A percentile compares a stretch with the other conserved stretches of the same genome.
Conservation (phyloP, 2,113 vertebrate genomes). For the Oryzias curvinotus region DNA sequence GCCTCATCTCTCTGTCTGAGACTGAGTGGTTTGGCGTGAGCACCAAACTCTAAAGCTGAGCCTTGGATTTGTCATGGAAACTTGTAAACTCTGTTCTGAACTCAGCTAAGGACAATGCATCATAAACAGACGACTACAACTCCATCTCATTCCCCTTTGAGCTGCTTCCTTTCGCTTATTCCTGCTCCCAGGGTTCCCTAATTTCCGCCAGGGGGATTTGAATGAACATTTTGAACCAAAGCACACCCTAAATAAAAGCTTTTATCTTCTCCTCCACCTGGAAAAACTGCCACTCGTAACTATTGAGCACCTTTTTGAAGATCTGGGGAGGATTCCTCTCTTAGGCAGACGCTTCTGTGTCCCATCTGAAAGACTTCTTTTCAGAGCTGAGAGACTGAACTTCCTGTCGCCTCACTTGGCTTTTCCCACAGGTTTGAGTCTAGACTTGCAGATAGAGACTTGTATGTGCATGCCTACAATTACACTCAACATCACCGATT, state of each 20-base stretch:
- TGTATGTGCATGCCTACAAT: conserved; percentile 27
- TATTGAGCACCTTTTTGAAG: background rate
- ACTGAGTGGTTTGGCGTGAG: conserved; percentile 34
- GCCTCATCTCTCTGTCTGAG: conserved; percentile 45
- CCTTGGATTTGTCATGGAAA: conserved; percentile 61
- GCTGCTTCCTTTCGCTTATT: background rate
- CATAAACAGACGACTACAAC: conserved; percentile 20
- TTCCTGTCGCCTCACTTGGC: conserved; percentile 48
- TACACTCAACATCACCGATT: conserved; percentile 29
- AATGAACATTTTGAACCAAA: conserved; percentile 2
- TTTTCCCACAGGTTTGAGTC: conserved; percentile 28
- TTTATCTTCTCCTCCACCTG: conserved; percentile 10
- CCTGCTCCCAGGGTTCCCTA: conserved; percentile 5
- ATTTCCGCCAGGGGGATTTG: background rate
- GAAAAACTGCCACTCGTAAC: background rate
- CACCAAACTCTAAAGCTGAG: conserved; percentile 33
- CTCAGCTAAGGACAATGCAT: conserved; percentile 60
- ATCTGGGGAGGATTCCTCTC: conserved; percentile 20
- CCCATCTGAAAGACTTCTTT: conserved; percentile 32
- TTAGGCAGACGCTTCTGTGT: conserved; percentile 8
- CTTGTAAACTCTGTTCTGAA: conserved; percentile 41
- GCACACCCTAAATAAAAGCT: background rate
- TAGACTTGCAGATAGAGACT: conserved; percentile 32
- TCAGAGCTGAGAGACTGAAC: conserved; percentile 28
- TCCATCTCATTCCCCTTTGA: conserved; percentile 8